Evolutionary conservation across 2,888 invertebrate genomes (phyloP).

Genomic region (Eupithecia dodoneata): DNA sequence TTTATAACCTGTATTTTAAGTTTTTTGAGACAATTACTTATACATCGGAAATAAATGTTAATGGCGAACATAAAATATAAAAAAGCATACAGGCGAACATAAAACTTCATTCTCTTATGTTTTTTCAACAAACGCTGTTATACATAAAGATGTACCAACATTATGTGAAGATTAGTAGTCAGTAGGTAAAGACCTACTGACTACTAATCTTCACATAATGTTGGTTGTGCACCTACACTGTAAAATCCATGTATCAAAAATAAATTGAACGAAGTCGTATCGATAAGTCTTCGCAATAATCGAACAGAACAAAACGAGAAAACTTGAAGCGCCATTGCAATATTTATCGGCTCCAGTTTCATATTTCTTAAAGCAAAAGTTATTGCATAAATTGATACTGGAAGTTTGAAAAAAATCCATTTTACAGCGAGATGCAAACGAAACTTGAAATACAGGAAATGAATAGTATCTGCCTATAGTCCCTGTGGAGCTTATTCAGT

Average conservation of each 20-base stretch:
- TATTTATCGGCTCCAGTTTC: constrained; percentile 14
- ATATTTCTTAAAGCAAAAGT: constrained; percentile 20
- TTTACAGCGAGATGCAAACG: constrained; percentile 17
- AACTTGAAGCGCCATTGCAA: constrained; percentile 10
- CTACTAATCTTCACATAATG: too few relatives aligned
- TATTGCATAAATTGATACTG: constrained; percentile 19
- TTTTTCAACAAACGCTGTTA: too few relatives aligned
- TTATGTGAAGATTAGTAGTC: too few relatives aligned
- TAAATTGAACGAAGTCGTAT: not conserved
- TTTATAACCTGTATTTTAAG: too few relatives aligned
- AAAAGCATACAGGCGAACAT: too few relatives aligned
- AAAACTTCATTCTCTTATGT: too few relatives aligned
- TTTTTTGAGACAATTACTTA: too few relatives aligned
- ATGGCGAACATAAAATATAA: too few relatives aligned
- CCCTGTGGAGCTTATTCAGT: not conserved
- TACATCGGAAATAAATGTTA: too few relatives aligned
- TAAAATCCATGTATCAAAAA: not conserved
- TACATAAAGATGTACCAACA: too few relatives aligned
- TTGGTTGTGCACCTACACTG: too few relatives aligned
- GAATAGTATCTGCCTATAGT: not conserved
- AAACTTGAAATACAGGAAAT: constrained; percentile 12
- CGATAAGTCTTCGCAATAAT: not conserved
- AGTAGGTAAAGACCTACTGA: too few relatives aligned
- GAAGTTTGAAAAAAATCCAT: constrained; percentile 27
- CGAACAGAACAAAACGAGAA: constrained; percentile 10